Conservation (phyloP, 2,888 invertebrate genomes). For the Scaptomyza cyrtandrae region DNA sequence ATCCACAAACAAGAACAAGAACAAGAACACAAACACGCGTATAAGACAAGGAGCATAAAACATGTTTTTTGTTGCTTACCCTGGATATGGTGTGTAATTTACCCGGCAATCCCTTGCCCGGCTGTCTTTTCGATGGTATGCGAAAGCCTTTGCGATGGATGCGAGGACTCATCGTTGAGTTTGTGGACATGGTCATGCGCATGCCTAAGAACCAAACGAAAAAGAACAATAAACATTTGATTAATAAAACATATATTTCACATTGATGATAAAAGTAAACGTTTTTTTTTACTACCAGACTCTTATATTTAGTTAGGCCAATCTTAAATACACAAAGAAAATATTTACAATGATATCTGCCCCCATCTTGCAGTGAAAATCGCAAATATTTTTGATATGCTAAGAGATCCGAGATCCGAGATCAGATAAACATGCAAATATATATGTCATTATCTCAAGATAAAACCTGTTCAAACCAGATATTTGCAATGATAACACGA, state of each 20-base stretch:
- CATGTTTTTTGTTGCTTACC: slow-evolving; percentile 82
- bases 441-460: slow-evolving; percentile 18
- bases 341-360: neutral
- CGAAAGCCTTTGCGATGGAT: slow-evolving; percentile 89
- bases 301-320: no score
- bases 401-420: no score
- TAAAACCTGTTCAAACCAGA: slow-evolving; percentile 30
- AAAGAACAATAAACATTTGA: no score
- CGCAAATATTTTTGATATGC: neutral
- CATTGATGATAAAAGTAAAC: no score
- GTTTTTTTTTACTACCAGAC: no score
- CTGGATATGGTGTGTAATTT: slow-evolving; percentile 85
- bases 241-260: no score
- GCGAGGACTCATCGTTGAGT: slow-evolving; percentile 88
- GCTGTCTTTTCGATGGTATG: slow-evolving; percentile 87
- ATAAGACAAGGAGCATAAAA: no score
- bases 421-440: no score
- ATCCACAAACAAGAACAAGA: neutral
- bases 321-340: neutral
- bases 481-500: slow-evolving; percentile 12
- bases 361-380: no score
- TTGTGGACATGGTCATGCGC: slow-evolving; percentile 91
- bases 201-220: slow-evolving; percentile 85
- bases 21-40: no score
- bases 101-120: slow-evolving; percentile 84